These are phyloP conservation scores for Cyclophora punctaria DNA, from an alignment of 2,888 invertebrate species.

Conservation along the genomic window DNA sequence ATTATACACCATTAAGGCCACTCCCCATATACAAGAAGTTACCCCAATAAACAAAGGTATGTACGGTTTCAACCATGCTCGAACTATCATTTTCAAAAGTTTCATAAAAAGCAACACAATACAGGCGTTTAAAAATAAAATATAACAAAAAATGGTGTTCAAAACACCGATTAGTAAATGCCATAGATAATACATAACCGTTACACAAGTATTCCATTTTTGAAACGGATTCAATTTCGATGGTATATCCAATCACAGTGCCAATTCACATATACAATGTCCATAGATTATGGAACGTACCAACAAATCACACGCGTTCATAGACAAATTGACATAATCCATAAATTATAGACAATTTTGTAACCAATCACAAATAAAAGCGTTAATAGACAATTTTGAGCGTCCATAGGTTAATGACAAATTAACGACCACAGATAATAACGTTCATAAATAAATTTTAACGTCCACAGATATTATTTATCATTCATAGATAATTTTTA, in stretches of 20 bases:
- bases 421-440: background rate
- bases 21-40: conserved; percentile 92
- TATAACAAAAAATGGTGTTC: conserved; percentile 37
- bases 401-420: no score
- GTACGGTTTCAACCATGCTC: conserved; percentile 75
- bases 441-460: conserved; percentile 22
- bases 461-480: conserved; percentile 7
- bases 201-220: conserved; percentile 28
- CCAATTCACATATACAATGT: conserved; percentile 30
- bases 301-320: no score
- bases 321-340: no score
- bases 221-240: conserved; percentile 27
- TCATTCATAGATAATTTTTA: conserved; percentile 2
- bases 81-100: conserved; percentile 57
- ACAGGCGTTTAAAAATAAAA: conserved; percentile 30
- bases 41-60: conserved; percentile 91
- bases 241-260: conserved; percentile 53
- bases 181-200: conserved; percentile 54
- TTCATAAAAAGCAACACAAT: conserved; percentile 40
- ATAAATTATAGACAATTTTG: no score
- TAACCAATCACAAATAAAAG: no score
- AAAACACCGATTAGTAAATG: conserved; percentile 46
- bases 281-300: no score
- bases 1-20: conserved; percentile 66
- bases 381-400: no score